Base-by-base conservation (phyloP, 1,140 invertebrate genomes). In the Drosophila tristis region DNA sequence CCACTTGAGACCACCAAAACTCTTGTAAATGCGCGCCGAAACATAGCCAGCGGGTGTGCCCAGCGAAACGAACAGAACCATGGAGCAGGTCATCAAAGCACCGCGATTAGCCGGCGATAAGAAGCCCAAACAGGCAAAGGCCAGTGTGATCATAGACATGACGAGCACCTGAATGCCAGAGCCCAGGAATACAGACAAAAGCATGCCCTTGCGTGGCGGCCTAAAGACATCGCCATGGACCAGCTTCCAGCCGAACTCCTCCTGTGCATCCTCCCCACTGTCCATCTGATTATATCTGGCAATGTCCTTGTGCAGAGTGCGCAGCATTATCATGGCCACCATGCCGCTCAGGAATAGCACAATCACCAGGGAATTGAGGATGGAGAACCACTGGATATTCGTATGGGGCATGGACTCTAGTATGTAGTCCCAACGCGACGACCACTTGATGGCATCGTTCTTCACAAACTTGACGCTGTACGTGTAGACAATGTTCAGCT, bases 191-290 rank as follows among this genome's bases (percentile, higher is more conserved):
- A 99, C 98, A 0, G 98, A 97, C 6, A 99, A 93, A 5, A 99
- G 90, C 98, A 99, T 99, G 64, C 98, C 98, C 90, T 99, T 97
- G 13, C 97, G 94, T n/a, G 99, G 98, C 4, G 98, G 97, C 35
- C 98, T 93, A 92, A 99, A 99, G 0, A 98, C 97, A 93, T 99
- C 98, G 11, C 98, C 98, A 91, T 99, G 98, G 2, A 99, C 97
- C 44, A 99, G 93, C 93, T 99, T 99, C 99, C 99, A 99, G 20
- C 99, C 98, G 94, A 99, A 99, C 92, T 99, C 98, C 93, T 99
- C 99, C 93, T 95, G 94, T 9, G 98, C 98, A 94, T 99, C 98
- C 93, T 99, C 99, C 8, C 97, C 97, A 78, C 96, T 97, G 90
- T 98, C 97, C 94, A 97, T 97, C 94, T 98, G 98, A 94, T 99